These are phyloP conservation scores for Arctocebus calabarensis DNA, from an alignment of 2,797 vertebrate species.

Conservation along the genomic window DNA sequence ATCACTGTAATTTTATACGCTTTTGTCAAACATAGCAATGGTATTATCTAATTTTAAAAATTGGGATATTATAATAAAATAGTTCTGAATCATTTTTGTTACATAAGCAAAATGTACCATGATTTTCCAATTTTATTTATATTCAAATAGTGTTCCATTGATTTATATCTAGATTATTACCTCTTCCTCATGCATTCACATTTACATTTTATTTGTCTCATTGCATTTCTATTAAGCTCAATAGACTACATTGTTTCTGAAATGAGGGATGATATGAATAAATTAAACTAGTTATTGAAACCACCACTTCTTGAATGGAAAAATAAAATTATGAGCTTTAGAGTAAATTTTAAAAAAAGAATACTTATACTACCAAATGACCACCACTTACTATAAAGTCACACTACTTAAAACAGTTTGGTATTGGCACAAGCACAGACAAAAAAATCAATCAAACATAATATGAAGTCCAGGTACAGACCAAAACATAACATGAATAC, in stretches of 20 bases:
- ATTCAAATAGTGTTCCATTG: background rate
- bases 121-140: slow-evolving; percentile 38
- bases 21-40: background rate
- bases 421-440: background rate
- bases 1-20: background rate
- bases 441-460: background rate
- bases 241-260: slow-evolving; percentile 15
- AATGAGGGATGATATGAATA: background rate
- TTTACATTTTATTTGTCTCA: background rate
- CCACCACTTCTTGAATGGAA: background rate
- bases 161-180: background rate
- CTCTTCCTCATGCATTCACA: background rate
- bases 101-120: background rate
- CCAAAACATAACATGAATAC: background rate
- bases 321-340: background rate
- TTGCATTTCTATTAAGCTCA: background rate
- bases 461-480: background rate
- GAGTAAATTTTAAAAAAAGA: too few relatives aligned
- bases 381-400: background rate
- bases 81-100: background rate
- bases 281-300: background rate
- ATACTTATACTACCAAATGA: background rate
- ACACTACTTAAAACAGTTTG: background rate
- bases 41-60: background rate
- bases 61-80: background rate